A percentile compares a stretch with the other conserved stretches of the same genome.
phyloP scores from a whole-genome alignment of 92 coral and sea anemone genomes.

The Siderastrea radians region DNA sequence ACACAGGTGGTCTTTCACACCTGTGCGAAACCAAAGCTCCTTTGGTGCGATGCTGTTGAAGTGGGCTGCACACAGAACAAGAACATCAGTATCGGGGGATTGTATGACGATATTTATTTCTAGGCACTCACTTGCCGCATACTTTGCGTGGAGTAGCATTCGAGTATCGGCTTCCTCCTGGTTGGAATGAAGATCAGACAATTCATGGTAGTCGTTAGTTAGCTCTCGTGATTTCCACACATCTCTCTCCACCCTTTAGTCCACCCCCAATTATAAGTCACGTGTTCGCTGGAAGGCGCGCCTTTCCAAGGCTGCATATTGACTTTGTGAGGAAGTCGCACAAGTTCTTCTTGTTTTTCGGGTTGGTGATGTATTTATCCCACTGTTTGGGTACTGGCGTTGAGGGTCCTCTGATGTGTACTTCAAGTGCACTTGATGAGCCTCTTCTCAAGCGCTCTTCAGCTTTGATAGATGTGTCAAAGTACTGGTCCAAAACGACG shows the following conservation, averaged over 20 bases:
- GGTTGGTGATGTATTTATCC: slow-evolving; percentile 15
- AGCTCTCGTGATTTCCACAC: neutral
- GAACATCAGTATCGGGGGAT: slow-evolving; percentile 3
- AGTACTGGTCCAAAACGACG: slow-evolving; percentile 61
- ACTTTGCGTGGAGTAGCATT: no score
- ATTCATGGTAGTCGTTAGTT: neutral
- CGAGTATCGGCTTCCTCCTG: slow-evolving; percentile 65
- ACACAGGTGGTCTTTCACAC: slow-evolving; percentile 25
- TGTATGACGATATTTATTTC: neutral
- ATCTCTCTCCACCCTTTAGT: neutral
- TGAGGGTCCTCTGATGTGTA: slow-evolving; percentile 25
- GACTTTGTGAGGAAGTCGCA: slow-evolving; percentile 21
- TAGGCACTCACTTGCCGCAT: no score
- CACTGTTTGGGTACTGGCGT: slow-evolving; percentile 71
- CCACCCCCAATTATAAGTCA: neutral
- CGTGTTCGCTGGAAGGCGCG: slow-evolving; percentile 2
- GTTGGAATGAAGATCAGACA: slow-evolving; percentile 18
- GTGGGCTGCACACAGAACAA: slow-evolving; percentile 42
- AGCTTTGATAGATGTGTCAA: slow-evolving; percentile 42
- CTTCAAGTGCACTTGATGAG: slow-evolving; percentile 33
- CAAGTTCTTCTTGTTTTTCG: slow-evolving; percentile 7
- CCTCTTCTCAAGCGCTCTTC: slow-evolving; percentile 51
- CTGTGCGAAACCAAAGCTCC: slow-evolving; percentile 51
- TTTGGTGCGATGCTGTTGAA: slow-evolving; percentile 18
- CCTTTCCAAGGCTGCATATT: slow-evolving; percentile 23